phyloP scores from a whole-genome alignment of 2,797 vertebrate species.

The Melanotaenia pygmaea region DNA sequence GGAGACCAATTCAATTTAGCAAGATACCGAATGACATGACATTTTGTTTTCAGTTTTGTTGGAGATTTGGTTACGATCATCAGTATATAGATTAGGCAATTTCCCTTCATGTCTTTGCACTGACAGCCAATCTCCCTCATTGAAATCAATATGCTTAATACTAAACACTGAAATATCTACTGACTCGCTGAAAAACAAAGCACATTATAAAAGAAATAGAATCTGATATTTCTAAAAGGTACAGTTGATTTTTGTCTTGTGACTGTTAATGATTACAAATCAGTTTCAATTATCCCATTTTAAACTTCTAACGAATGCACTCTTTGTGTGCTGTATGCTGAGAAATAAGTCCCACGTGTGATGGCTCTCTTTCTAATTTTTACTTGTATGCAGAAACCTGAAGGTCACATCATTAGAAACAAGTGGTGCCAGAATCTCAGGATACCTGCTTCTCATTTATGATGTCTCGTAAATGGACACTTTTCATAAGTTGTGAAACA shows the following conservation, averaged over 20 bases:
- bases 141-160: not conserved
- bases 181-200: not conserved
- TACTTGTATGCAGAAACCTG: conserved; percentile 24
- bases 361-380: conserved; percentile 28
- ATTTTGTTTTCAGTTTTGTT: conserved; percentile 37
- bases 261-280: not conserved
- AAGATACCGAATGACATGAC: not conserved
- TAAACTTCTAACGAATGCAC: not conserved
- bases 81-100: not conserved
- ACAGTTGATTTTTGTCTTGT: not conserved
- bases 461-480: not conserved
- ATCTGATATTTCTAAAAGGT: not conserved
- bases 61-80: conserved; percentile 6
- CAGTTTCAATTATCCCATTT: not conserved
- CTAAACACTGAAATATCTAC: not conserved
- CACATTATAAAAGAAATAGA: not conserved
- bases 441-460: not conserved
- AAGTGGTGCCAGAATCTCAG: not conserved
- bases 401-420: conserved; percentile 28
- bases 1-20: not conserved
- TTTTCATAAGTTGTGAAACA: not conserved
- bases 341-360: not conserved
- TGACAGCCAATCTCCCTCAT: not conserved
- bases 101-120: not conserved
- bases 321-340: not conserved